phyloP scores from a whole-genome alignment of 2,888 invertebrate genomes.

The Scelioninae gen. 1 region DNA sequence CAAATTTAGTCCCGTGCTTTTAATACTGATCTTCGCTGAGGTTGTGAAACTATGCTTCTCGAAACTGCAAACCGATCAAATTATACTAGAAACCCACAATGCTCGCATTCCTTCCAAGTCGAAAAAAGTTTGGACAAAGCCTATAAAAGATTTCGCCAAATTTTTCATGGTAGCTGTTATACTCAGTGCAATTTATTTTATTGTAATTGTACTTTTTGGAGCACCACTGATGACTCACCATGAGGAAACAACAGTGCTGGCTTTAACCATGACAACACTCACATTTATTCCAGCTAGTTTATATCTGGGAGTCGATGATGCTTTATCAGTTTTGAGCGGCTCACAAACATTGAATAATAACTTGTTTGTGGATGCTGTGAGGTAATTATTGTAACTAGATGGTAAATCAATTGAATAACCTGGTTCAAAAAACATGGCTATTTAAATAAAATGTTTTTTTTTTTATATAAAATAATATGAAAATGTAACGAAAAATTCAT shows the following conservation, averaged over 20 bases:
- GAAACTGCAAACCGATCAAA: slow-evolving; percentile 75
- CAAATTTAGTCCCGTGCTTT: slow-evolving; percentile 82
- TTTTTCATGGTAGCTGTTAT: slow-evolving; percentile 84
- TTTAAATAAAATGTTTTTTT: no score
- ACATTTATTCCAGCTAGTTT: slow-evolving; percentile 88
- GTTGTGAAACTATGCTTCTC: slow-evolving; percentile 85
- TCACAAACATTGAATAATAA: slow-evolving; percentile 83
- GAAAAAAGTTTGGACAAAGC: slow-evolving; percentile 84
- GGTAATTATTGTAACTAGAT: no score
- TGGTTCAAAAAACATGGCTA: no score
- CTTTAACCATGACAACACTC: slow-evolving; percentile 87
- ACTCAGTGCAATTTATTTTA: slow-evolving; percentile 86
- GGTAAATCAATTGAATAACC: no score
- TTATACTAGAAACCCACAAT: slow-evolving; percentile 78
- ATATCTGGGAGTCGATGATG: slow-evolving; percentile 87
- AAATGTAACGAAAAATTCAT: no score
- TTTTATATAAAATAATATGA: no score
- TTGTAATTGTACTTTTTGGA: slow-evolving; percentile 88
- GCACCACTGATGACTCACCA: slow-evolving; percentile 88
- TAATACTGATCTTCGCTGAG: slow-evolving; percentile 85
- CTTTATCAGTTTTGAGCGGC: slow-evolving; percentile 86
- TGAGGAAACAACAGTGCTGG: slow-evolving; percentile 89
- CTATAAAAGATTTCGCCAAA: slow-evolving; percentile 85
- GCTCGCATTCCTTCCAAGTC: slow-evolving; percentile 81
- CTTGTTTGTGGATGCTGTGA: slow-evolving; percentile 85